Conservation (phyloP, 1,140 invertebrate species). For the Dolichoris vasculosae region DNA sequence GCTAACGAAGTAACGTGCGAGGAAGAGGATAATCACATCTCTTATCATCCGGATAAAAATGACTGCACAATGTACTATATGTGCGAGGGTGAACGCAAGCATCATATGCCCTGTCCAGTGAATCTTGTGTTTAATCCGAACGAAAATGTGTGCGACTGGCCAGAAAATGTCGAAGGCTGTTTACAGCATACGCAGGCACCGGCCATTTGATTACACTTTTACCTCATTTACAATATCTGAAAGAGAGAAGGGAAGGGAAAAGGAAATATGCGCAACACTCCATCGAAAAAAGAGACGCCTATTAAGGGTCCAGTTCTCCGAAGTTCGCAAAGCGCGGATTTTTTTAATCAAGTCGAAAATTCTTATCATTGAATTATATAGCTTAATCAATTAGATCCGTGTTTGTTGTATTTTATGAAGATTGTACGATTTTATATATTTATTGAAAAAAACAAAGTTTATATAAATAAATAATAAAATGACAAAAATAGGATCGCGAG, state of each 20-base stretch:
- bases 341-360: too few species aligned
- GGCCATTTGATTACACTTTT: conserved; percentile 66
- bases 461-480: conserved; percentile 22
- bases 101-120: conserved; percentile 97
- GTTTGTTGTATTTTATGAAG: conserved; percentile 7
- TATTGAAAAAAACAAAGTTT: conserved; percentile 43
- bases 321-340: too few species aligned
- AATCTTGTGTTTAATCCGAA: conserved; percentile 95
- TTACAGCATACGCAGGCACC: conserved; percentile 87
- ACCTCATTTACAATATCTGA: neutral
- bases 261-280: neutral
- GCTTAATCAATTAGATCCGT: too few species aligned
- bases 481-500: neutral
- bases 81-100: conserved; percentile 95
- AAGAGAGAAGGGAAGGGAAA: neutral
- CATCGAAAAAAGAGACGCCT: neutral
- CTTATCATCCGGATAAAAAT: conserved; percentile 91
- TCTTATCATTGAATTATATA: neutral
- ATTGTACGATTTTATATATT: conserved; percentile 40
- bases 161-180: conserved; percentile 94
- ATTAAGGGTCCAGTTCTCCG: too few species aligned
- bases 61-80: conserved; percentile 96
- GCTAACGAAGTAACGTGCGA: conserved; percentile 92
- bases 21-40: conserved; percentile 95
- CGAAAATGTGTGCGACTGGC: conserved; percentile 97